These are phyloP conservation scores for Mythimna loreyi DNA, from an alignment of 2,888 invertebrate genomes.

Conservation along the genomic window DNA sequence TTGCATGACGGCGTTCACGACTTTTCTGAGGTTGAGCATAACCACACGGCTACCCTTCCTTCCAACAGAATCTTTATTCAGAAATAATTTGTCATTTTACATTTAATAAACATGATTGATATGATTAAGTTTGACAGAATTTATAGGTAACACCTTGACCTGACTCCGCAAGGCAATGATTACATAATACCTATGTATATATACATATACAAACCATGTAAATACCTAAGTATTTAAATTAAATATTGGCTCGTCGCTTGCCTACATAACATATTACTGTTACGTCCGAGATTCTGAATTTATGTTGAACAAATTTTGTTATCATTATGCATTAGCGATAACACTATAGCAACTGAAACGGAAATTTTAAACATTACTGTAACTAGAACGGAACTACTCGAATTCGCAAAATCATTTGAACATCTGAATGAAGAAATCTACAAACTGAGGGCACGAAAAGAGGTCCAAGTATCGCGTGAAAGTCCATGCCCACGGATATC, in stretches of 20 bases:
- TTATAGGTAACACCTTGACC: background rate
- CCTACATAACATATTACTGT: background rate
- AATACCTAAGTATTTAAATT: background rate
- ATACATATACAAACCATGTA: too few species aligned
- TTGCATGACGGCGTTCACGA: conserved; percentile 6
- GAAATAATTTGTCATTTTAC: background rate
- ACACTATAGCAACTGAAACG: conserved; percentile 23
- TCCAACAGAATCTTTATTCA: background rate
- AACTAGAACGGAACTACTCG: conserved; percentile 21
- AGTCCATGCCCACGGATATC: background rate
- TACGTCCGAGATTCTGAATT: conserved; percentile 28
- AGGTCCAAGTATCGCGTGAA: background rate
- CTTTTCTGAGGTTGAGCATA: background rate
- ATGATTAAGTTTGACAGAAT: background rate
- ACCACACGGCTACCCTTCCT: background rate
- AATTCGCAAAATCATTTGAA: background rate
- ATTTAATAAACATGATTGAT: background rate
- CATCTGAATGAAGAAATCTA: background rate
- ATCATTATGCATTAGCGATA: conserved; percentile 43
- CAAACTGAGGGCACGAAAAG: background rate
- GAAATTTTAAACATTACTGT: conserved; percentile 23
- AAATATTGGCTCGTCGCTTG: background rate
- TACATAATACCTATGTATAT: background rate
- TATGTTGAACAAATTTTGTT: conserved; percentile 47
- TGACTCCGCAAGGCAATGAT: background rate